Evolutionary conservation across 2,113 vertebrate species (phyloP).

Genomic region (Sterna hirundo): DNA sequence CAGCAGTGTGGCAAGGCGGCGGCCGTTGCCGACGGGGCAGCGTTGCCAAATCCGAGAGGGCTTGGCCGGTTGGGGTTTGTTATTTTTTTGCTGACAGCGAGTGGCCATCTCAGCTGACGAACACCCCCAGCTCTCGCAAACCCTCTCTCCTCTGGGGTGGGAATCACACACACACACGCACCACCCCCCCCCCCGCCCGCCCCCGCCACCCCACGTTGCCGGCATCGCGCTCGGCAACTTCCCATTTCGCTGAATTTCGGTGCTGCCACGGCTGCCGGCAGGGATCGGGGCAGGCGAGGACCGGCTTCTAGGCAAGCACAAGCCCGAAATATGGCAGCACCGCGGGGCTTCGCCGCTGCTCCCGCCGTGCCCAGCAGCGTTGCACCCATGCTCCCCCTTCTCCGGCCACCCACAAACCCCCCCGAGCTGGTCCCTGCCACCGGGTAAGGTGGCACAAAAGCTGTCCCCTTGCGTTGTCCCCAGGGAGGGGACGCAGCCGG

Average conservation of each 20-base stretch:
- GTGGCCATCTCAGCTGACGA: background rate
- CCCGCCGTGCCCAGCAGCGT: fast-evolving
- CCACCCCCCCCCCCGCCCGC: too few relatives aligned
- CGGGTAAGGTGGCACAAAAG: background rate
- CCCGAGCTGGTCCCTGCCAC: background rate
- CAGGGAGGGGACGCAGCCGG: background rate
- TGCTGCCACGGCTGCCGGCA: background rate
- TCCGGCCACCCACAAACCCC: background rate
- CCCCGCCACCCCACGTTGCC: too few relatives aligned
- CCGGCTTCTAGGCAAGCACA: background rate
- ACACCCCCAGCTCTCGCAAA: background rate
- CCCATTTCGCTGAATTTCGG: background rate
- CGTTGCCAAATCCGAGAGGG: background rate
- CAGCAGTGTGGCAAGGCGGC: background rate
- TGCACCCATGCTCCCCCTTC: background rate
- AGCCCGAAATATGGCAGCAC: background rate
- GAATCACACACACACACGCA: too few relatives aligned
- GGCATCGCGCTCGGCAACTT: background rate
- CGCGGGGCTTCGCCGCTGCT: fast-evolving
- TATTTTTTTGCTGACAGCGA: background rate
- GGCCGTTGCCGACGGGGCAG: background rate
- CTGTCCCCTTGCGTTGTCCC: fast-evolving
- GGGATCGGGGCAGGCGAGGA: background rate
- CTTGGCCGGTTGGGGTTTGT: background rate
- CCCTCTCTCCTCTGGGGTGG: background rate